Base-by-base conservation (phyloP, 2,797 vertebrate species). In the Cuniculus paca region DNA sequence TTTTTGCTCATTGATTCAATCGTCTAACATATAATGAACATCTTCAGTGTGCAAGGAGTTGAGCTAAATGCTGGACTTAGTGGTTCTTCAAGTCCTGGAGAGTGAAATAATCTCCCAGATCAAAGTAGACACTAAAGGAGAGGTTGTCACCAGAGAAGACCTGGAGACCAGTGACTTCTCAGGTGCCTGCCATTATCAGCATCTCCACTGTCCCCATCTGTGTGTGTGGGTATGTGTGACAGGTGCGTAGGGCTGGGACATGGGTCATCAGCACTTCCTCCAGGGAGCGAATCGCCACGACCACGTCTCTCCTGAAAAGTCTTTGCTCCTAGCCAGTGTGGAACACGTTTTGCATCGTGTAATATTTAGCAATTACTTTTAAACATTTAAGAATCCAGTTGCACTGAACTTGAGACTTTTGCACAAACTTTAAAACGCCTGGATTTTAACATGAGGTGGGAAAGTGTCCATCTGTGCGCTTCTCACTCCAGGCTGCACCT, bases 181-280 rank as follows among this genome's bases (percentile, higher is more conserved):
- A 0, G n/a, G 3, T 56, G 24, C 26, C 70, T 4, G 1, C 2
- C 1, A 8, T 12, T 63, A 9, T 48, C 68, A 14, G 20, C 1
- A 13, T 7, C 42, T 19, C 1, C 3, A 13, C 28, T 6, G 8
- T 0, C 28, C 31, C 13, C 6, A 2, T 31, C 6, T 54, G 52
- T 54, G 52, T 54, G 52, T 54, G 52, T 54, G 52, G 17, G 52
- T 54, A 39, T 2, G 17, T 2, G 2, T 3, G 17, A 42, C 22
- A 9, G 10, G 24, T 0, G 0, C 11, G 1, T 1, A 10, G 24
- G 4, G 0, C 4, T 6, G 24, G 60, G 14, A 28, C 1, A 31
- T 1, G 0, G 34, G 36, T 28, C 16, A 85, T 19, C n/a, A 50
- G 19, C 19, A 12, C 1, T 48, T 34, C 26, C 12, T 77, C 6